phyloP scores from a whole-genome alignment of 2,888 invertebrate species.

The Ypsolopha scabrella region DNA sequence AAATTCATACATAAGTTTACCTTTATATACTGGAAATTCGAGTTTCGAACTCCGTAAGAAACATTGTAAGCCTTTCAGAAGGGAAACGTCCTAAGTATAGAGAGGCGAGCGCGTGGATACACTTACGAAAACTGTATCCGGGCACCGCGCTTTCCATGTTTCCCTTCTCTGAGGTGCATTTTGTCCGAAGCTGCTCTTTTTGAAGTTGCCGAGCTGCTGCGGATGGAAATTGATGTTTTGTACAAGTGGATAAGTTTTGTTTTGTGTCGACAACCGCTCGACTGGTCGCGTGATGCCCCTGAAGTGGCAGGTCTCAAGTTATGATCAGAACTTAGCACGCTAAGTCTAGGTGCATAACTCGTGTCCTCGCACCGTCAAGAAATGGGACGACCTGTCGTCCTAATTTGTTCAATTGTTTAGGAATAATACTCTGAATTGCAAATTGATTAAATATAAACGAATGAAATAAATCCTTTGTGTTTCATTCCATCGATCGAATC shows the following conservation, averaged over 20 bases:
- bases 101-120: constrained; percentile 49
- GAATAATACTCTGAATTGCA: constrained; percentile 70
- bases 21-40: background rate
- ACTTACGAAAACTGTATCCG: constrained; percentile 40
- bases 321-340: constrained; percentile 30
- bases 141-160: constrained; percentile 47
- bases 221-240: background rate
- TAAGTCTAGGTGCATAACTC: constrained; percentile 3
- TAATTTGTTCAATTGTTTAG: constrained; percentile 67
- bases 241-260: background rate
- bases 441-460: constrained; percentile 72
- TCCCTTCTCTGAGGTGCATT: constrained; percentile 42
- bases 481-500: constrained; percentile 23
- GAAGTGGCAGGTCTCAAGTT: constrained; percentile 4
- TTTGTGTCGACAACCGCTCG: background rate
- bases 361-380: constrained; percentile 36
- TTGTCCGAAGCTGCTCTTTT: constrained; percentile 41
- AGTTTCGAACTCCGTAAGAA: background rate
- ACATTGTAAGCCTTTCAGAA: constrained; percentile 50
- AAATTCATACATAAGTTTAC: too few species aligned
- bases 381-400: constrained; percentile 43
- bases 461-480: constrained; percentile 35
- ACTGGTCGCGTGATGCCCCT: constrained; percentile 14
- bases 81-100: constrained; percentile 38
- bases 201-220: constrained; percentile 54